Percentiles rank a stretch among this genome's conserved stretches.
phyloP scores from a whole-genome alignment of 2,888 invertebrate species.

The Nudaria mundana region DNA sequence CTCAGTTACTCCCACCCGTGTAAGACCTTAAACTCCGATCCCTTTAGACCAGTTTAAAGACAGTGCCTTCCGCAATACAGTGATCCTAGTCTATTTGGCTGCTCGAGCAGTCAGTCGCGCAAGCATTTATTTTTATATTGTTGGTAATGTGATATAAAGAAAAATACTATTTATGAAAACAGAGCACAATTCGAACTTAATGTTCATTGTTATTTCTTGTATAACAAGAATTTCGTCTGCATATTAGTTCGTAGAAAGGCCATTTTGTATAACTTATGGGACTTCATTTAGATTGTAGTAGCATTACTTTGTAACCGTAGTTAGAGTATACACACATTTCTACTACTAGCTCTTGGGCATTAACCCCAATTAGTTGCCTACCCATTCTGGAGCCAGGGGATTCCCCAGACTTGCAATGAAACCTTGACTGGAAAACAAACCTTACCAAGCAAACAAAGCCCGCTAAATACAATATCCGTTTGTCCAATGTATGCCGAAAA shows the following conservation, averaged over 20 bases:
- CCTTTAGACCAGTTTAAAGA: slow-evolving; percentile 31
- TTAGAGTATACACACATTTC: slow-evolving; percentile 5
- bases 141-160: slow-evolving; percentile 61
- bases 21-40: slow-evolving; percentile 10
- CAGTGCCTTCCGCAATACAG: slow-evolving; percentile 76
- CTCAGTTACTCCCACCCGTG: too few relatives aligned
- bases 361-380: too few relatives aligned
- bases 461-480: too few relatives aligned
- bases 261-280: slow-evolving; percentile 32
- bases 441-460: too few relatives aligned
- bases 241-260: slow-evolving; percentile 35
- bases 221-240: slow-evolving; percentile 45
- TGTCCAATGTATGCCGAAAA: too few relatives aligned
- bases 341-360: too few relatives aligned
- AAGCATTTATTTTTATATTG: slow-evolving; percentile 80
- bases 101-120: slow-evolving; percentile 64
- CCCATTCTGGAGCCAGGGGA: too few relatives aligned
- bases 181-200: slow-evolving; percentile 46
- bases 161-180: slow-evolving; percentile 48
- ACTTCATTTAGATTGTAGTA: slow-evolving; percentile 33
- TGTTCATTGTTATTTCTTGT: slow-evolving; percentile 48
- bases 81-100: slow-evolving; percentile 73
- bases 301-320: slow-evolving; percentile 14
- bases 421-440: too few relatives aligned
- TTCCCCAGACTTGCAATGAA: too few relatives aligned